These are phyloP conservation scores for Diabrotica balteata DNA, from an alignment of 2,888 invertebrate species.

Conservation along the genomic window DNA sequence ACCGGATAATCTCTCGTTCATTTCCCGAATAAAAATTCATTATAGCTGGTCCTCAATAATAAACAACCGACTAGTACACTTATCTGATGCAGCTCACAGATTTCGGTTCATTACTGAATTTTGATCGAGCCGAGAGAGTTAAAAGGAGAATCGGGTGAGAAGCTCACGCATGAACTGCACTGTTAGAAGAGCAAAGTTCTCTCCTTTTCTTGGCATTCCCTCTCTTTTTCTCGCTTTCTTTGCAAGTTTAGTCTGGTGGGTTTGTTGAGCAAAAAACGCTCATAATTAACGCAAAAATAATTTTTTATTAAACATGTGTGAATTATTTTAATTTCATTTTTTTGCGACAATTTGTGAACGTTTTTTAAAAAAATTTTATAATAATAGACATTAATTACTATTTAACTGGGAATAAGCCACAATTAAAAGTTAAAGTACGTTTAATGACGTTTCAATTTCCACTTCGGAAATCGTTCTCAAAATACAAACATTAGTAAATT, in stretches of 20 bases:
- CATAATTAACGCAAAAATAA: too few relatives aligned
- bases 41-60: constrained; percentile 8
- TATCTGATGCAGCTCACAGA: constrained; percentile 34
- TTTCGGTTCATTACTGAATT: constrained; percentile 38
- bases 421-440: too few relatives aligned
- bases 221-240: constrained; percentile 7
- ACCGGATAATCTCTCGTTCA: background rate
- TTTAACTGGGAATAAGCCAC: too few relatives aligned
- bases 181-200: constrained; percentile 36
- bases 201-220: constrained; percentile 11
- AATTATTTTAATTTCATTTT: too few relatives aligned
- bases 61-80: constrained; percentile 20
- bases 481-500: too few relatives aligned
- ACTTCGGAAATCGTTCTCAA: too few relatives aligned
- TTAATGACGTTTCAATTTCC: too few relatives aligned
- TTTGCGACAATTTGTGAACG: too few relatives aligned
- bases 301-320: too few relatives aligned
- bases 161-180: constrained; percentile 46
- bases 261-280: background rate
- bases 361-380: too few relatives aligned
- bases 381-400: too few relatives aligned
- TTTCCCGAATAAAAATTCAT: constrained; percentile 2
- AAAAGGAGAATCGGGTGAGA: constrained; percentile 38
- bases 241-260: background rate
- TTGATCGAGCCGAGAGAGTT: constrained; percentile 32